Conservation (phyloP, 2,113 vertebrate genomes). For the Platycercus adscitus region DNA sequence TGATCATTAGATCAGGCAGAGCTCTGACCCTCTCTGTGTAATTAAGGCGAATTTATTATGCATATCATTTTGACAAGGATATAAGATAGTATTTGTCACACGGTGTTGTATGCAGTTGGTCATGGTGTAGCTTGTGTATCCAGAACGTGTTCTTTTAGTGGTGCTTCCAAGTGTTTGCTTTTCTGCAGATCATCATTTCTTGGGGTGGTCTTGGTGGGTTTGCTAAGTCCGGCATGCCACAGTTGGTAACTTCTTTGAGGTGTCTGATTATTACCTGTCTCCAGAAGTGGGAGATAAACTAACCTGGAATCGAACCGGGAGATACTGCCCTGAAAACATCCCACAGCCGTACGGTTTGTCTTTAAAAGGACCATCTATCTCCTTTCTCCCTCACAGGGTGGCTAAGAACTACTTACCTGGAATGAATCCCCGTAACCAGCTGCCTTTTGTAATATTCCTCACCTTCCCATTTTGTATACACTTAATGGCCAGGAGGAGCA, state of each 20-base stretch:
- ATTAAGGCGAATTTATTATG: background rate
- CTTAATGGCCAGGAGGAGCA: background rate
- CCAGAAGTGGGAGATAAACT: background rate
- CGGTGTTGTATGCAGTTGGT: background rate
- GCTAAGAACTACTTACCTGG: background rate
- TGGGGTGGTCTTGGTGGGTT: background rate
- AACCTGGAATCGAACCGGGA: background rate
- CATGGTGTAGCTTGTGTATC: background rate
- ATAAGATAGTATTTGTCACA: background rate
- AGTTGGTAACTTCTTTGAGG: background rate
- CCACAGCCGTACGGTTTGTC: fast-evolving
- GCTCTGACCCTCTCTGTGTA: background rate
- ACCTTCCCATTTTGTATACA: background rate
- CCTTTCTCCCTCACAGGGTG: background rate
- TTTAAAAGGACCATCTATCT: background rate
- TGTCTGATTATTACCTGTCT: background rate
- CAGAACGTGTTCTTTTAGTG: background rate
- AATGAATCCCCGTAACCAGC: background rate
- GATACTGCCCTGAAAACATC: background rate
- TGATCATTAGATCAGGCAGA: background rate
- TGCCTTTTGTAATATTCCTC: background rate
- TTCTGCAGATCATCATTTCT: background rate
- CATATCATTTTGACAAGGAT: background rate
- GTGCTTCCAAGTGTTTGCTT: background rate
- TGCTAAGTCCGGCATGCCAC: fast-evolving